Evolutionary conservation across 2,113 vertebrate species (phyloP).

Genomic region (Protobothrops flavoviridis): DNA sequence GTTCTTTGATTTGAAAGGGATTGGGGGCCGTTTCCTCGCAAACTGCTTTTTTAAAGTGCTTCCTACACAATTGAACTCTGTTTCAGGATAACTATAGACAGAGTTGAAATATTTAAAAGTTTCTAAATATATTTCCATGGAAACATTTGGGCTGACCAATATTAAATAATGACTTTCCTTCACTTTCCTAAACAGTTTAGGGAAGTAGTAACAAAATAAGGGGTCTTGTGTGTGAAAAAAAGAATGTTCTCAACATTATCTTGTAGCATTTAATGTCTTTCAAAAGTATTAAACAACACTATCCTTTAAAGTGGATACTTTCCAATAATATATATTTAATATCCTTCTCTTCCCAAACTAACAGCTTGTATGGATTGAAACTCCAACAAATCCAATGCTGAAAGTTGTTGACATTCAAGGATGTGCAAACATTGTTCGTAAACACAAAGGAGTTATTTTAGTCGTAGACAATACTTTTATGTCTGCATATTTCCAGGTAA

Average conservation of each 20-base stretch:
- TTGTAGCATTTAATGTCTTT: background rate
- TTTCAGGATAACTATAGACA: no score
- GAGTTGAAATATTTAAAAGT: background rate
- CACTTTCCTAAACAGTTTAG: background rate
- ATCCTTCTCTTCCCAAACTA: conserved; percentile 14
- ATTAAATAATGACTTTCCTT: background rate
- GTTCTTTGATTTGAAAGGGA: background rate
- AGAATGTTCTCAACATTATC: no score
- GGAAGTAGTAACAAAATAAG: background rate
- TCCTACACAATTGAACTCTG: background rate
- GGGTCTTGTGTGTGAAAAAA: background rate
- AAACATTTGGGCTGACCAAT: background rate
- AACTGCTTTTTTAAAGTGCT: background rate
- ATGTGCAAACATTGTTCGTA: conserved; percentile 76
- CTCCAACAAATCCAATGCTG: conserved; percentile 87
- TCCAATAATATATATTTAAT: background rate
- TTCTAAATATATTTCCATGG: background rate
- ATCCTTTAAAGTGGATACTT: background rate
- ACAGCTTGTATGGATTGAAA: conserved; percentile 94
- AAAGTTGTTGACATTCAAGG: conserved; percentile 86
- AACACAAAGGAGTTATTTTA: conserved; percentile 79
- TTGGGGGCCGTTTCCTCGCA: background rate
- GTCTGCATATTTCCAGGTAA: conserved; percentile 95
- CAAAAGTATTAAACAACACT: background rate
- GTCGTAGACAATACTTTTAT: conserved; percentile 96